Percentiles rank a stretch among this genome's conserved stretches.
Evolutionary conservation across 2,888 invertebrate genomes (phyloP).

Genomic region (Autographa pulchrina): DNA sequence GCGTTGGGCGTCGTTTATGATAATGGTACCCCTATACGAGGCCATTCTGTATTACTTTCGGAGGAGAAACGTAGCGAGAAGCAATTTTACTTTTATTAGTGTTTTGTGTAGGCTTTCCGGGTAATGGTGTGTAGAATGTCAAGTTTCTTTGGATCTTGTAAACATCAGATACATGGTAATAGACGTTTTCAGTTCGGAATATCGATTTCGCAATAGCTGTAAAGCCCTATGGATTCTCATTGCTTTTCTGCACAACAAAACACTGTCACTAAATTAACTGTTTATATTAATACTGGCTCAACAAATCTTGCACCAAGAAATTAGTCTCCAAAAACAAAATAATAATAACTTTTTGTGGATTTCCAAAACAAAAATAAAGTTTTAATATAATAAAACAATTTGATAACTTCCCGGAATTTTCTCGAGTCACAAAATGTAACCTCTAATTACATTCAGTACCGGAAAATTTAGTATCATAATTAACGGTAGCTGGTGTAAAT

Average conservation of each 20-base stretch:
- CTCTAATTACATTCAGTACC: conserved; percentile 15
- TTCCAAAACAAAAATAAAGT: neutral
- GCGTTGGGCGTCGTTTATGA: conserved; percentile 29
- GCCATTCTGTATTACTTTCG: conserved; percentile 24
- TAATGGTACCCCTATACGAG: conserved; percentile 22
- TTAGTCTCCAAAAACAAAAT: too few species aligned
- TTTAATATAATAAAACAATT: neutral
- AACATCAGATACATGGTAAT: neutral
- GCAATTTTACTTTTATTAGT: conserved; percentile 30
- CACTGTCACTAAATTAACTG: too few species aligned
- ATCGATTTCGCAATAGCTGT: neutral
- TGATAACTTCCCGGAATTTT: neutral
- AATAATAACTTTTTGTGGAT: too few species aligned
- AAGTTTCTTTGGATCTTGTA: neutral
- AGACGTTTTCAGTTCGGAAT: neutral
- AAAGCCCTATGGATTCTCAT: too few species aligned
- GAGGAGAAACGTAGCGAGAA: conserved; percentile 16
- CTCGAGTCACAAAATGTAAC: neutral
- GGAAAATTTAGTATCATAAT: conserved; percentile 34
- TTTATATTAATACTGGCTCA: too few species aligned
- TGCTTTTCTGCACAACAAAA: too few species aligned
- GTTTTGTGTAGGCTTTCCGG: conserved; percentile 16
- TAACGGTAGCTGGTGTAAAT: conserved; percentile 26
- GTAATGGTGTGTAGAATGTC: conserved; percentile 3
- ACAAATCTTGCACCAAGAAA: too few species aligned